Evolutionary conservation across 2,797 vertebrate species (phyloP).

Genomic region (Sebastes vulpes): DNA sequence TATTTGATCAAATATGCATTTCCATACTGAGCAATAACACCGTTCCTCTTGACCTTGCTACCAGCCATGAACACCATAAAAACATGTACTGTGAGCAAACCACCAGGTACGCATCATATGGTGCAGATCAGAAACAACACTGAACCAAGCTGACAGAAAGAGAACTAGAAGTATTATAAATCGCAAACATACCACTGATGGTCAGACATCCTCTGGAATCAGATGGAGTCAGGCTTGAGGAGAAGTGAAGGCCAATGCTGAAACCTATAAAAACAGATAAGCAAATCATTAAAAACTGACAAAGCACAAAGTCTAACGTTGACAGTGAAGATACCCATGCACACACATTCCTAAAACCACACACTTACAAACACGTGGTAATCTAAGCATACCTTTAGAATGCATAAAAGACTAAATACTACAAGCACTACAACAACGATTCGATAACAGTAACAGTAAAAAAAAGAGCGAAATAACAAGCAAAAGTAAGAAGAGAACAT

Average conservation of each 20-base stretch:
- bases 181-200: slow-evolving; percentile 78
- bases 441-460: slow-evolving; percentile 45
- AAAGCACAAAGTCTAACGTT: slow-evolving; percentile 53
- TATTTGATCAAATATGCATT: not conserved
- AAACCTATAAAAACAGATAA: slow-evolving; percentile 75
- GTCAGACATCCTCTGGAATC: slow-evolving; percentile 78
- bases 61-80: not conserved
- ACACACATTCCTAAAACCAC: slow-evolving; percentile 65
- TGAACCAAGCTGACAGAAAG: slow-evolving; percentile 4
- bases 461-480: slow-evolving; percentile 63
- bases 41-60: not conserved
- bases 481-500: slow-evolving; percentile 70
- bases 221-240: slow-evolving; percentile 81
- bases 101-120: not conserved
- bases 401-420: slow-evolving; percentile 65
- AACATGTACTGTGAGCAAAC: not conserved
- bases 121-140: slow-evolving; percentile 29
- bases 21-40: not conserved
- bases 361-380: slow-evolving; percentile 77
- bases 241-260: slow-evolving; percentile 78
- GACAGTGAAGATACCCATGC: slow-evolving; percentile 44
- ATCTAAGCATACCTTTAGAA: slow-evolving; percentile 66
- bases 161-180: slow-evolving; percentile 66
- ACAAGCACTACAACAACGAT: slow-evolving; percentile 61
- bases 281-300: slow-evolving; percentile 64